Evolutionary conservation across 2,888 invertebrate genomes (phyloP).

Genomic region (Helobdella robusta): DNA sequence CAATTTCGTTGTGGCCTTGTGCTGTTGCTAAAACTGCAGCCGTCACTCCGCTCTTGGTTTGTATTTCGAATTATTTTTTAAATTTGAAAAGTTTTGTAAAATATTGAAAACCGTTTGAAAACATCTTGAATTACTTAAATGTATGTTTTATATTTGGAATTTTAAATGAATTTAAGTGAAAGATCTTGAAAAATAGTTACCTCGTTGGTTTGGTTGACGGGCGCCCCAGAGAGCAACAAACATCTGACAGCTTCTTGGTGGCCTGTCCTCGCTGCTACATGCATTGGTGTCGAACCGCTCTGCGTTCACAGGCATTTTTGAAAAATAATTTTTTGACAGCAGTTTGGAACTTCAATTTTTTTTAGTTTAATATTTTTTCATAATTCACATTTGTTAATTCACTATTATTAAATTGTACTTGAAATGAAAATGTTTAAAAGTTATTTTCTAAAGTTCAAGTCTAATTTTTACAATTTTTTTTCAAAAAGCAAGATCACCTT

Average conservation of each 20-base stretch:
- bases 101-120: not conserved
- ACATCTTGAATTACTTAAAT: not conserved
- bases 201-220: conserved; percentile 58
- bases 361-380: too few relatives aligned
- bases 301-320: conserved; percentile 25
- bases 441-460: not conserved
- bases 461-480: not conserved
- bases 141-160: not conserved
- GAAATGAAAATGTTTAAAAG: too few relatives aligned
- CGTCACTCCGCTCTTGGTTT: conserved; percentile 58
- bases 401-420: too few relatives aligned
- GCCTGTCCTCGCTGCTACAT: conserved; percentile 64
- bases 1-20: conserved; percentile 62
- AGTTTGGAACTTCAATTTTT: too few relatives aligned
- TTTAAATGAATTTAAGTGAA: not conserved
- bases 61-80: not conserved
- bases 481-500: conserved; percentile 44
- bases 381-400: too few relatives aligned
- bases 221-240: conserved; percentile 63
- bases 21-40: conserved; percentile 70
- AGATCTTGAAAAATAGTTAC: conserved; percentile 35
- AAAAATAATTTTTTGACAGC: too few relatives aligned
- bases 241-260: conserved; percentile 63
- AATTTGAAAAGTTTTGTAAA: not conserved
- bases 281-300: conserved; percentile 54